phyloP scores from a whole-genome alignment of 2,797 vertebrate species.

The Harpagifer antarcticus region DNA sequence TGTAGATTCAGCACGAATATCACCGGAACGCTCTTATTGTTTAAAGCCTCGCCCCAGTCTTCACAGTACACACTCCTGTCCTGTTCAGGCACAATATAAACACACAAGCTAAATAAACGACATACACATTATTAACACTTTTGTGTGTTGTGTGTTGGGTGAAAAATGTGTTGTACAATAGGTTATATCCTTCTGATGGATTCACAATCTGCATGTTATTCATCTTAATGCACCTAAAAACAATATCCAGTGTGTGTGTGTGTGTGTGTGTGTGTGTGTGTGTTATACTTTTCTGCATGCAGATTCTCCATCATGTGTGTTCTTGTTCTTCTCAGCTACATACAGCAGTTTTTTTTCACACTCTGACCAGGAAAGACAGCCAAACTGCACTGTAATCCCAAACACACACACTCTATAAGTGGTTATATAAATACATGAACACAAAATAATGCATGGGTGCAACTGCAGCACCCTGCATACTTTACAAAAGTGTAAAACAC shows the following conservation, averaged over 20 bases:
- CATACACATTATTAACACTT: background rate
- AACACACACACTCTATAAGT: constrained; percentile 9
- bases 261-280: background rate
- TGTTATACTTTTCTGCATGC: constrained; percentile 44
- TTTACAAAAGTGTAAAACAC: background rate
- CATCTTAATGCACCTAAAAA: background rate
- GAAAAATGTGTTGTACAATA: background rate
- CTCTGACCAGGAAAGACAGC: constrained; percentile 79
- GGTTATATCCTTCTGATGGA: background rate
- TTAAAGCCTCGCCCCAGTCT: constrained; percentile 86
- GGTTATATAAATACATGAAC: background rate
- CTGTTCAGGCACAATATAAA: constrained; percentile 49
- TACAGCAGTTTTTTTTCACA: constrained; percentile 80
- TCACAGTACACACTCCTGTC: constrained; percentile 82
- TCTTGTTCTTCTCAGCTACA: constrained; percentile 76
- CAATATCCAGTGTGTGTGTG: background rate
- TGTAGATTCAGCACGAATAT: constrained; percentile 80
- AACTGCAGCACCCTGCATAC: background rate
- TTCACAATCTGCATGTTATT: background rate
- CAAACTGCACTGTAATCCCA: constrained; percentile 75
- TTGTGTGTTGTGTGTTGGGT: background rate
- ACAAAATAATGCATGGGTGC: background rate
- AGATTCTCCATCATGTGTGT: constrained; percentile 2
- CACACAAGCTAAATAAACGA: background rate
- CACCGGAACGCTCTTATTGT: constrained; percentile 77